Percentiles rank a stretch among this genome's conserved stretches.
Conservation (phyloP, 2,797 vertebrate genomes). For the Phataginus tricuspis region DNA sequence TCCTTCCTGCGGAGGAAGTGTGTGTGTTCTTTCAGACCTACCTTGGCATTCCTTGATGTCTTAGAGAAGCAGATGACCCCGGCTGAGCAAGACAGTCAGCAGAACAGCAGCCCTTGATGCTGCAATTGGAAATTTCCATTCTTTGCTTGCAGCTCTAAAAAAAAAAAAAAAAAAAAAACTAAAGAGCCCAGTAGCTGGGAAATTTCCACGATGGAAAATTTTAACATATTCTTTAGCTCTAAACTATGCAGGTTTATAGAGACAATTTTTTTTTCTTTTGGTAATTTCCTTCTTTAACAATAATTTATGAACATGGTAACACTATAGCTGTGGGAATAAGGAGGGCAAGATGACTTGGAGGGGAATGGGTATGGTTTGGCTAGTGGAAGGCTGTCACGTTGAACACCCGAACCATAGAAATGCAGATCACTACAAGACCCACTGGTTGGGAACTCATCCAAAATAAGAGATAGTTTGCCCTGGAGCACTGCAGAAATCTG, state of each 20-base stretch:
- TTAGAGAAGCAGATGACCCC: conserved; percentile 87
- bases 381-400: conserved; percentile 65
- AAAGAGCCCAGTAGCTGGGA: conserved; percentile 86
- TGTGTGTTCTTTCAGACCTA: conserved; percentile 76
- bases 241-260: conserved; percentile 82
- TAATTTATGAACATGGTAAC: conserved; percentile 80
- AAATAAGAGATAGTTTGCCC: conserved; percentile 27
- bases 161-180: conserved; percentile 85
- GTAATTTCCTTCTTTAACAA: conserved; percentile 82
- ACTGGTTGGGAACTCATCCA: conserved; percentile 61
- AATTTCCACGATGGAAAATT: conserved; percentile 89
- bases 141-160: conserved; percentile 87
- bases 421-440: conserved; percentile 46
- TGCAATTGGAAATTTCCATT: conserved; percentile 91
- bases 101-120: conserved; percentile 87
- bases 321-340: conserved; percentile 66
- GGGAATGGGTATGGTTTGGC: conserved; percentile 63
- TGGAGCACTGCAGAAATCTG: conserved; percentile 25
- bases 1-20: conserved; percentile 77
- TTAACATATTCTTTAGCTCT: conserved; percentile 85
- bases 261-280: conserved; percentile 80
- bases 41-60: conserved; percentile 87
- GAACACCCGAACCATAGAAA: conserved; percentile 48
- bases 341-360: conserved; percentile 77
- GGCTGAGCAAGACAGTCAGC: conserved; percentile 86